Base-by-base conservation (phyloP, 1,140 invertebrate genomes). In the Apis florea region DNA sequence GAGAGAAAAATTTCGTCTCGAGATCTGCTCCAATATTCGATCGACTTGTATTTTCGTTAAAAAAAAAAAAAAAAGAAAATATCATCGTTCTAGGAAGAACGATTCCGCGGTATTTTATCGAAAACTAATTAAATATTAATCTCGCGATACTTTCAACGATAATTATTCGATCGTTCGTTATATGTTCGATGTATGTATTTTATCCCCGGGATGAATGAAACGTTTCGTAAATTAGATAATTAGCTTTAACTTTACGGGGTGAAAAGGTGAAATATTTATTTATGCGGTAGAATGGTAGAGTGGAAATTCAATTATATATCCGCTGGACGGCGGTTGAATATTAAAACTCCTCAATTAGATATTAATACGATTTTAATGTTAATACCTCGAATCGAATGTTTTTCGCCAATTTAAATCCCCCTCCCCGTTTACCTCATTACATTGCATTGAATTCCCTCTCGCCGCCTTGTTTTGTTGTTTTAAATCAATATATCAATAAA, bases 11-110 rank as follows among this genome's bases (percentile, higher is more conserved):
- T 40, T 40, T 40, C 31, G 54, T 56, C 68, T 64, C 69, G 53
- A 56, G 63, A 84, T 74, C 76, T 67, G 68, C 78, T 85, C 58
- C 75, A 61, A 84, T 82, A 84, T 84, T 84, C 82, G 82, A 51
- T 63, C 77, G 70, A 76, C 83, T 83, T 85, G 77, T 79, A 64
- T 88, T 88, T 87, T 67, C 68, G 82, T 83, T 66, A 24, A 64
- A 84, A 83, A 58, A 73, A n/a, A n/a, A n/a, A n/a, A n/a, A n/a
- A n/a, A n/a, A n/a, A n/a, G n/a, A n/a, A n/a, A 21, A 40, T n/a
- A 21, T 31, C 66, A 15, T 24, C 4, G 51, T 8, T 51, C 68
- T 24, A 15, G 2, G 13, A 77, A 71, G 61, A 85, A 77, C 78
- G 64, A 85, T 85, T 75, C 71, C 56, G 66, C 54, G 74, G 66